Percentiles rank a stretch among this genome's conserved stretches.
phyloP scores from a whole-genome alignment of 2,888 invertebrate species.

The Hyalella azteca region DNA sequence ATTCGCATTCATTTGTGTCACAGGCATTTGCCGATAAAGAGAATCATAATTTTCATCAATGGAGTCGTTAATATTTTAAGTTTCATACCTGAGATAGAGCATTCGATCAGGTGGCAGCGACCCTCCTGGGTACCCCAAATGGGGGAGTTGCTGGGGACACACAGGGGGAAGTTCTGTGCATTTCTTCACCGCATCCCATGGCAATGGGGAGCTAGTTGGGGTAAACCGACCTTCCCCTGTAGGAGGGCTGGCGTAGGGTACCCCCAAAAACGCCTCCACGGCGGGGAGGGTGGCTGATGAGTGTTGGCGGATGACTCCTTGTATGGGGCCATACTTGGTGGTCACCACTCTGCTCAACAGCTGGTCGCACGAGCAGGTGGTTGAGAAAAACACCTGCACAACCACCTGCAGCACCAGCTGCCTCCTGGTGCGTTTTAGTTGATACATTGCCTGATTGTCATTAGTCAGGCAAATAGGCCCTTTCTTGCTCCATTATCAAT shows the following conservation, averaged over 20 bases:
- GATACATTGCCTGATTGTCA: no score
- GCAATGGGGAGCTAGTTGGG: conserved; percentile 64
- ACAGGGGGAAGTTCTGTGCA: conserved; percentile 61
- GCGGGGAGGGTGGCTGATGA: conserved; percentile 69
- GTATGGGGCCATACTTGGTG: conserved; percentile 87
- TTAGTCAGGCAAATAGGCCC: no score
- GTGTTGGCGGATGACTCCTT: conserved; percentile 70
- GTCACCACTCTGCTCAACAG: conserved; percentile 80
- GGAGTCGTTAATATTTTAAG: no score
- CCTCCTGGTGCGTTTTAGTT: no score
- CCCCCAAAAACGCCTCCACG: conserved; percentile 90
- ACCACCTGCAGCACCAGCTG: no score
- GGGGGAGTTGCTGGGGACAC: conserved; percentile 63
- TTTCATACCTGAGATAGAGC: conserved; percentile 55
- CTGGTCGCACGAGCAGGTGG: no score
- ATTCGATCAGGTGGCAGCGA: conserved; percentile 61
- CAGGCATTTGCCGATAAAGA: no score
- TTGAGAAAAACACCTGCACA: no score
- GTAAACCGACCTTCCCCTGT: conserved; percentile 70
- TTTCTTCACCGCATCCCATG: conserved; percentile 62
- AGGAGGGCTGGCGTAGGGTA: conserved; percentile 92
- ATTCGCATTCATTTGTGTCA: no score
- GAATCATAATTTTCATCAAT: no score
- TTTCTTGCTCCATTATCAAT: no score
- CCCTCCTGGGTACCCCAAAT: conserved; percentile 26